Evolutionary conservation across 2,888 invertebrate species (phyloP).

Genomic region (Agonopterix subpropinquella): DNA sequence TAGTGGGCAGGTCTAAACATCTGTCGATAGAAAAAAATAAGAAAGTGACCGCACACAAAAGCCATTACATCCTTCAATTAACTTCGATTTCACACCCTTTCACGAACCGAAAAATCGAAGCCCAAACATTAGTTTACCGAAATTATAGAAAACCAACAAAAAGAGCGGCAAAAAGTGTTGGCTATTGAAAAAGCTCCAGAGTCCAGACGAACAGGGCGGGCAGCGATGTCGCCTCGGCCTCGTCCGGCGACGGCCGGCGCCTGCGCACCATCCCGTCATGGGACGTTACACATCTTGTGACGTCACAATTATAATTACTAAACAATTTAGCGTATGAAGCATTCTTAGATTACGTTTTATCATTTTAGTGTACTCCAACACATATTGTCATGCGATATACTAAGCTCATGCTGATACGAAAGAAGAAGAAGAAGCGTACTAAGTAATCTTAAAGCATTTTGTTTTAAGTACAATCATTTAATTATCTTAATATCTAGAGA

Average conservation of each 20-base stretch:
- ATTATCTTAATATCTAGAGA: too few species aligned
- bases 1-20: background rate
- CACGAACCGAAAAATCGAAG: constrained; percentile 75
- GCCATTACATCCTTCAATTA: constrained; percentile 69
- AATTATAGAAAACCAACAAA: constrained; percentile 71
- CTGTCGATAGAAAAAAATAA: constrained; percentile 16
- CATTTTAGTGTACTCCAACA: too few species aligned
- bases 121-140: constrained; percentile 74
- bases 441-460: too few species aligned
- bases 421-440: too few species aligned
- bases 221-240: constrained; percentile 20
- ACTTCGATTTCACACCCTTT: constrained; percentile 73
- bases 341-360: too few species aligned
- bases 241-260: constrained; percentile 26
- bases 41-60: constrained; percentile 67
- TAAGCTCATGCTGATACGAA: too few species aligned
- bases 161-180: constrained; percentile 48
- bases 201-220: constrained; percentile 30
- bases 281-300: background rate
- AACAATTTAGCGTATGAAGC: too few species aligned
- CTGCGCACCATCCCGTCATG: constrained; percentile 16
- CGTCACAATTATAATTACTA: too few species aligned
- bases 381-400: too few species aligned
- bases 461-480: too few species aligned
- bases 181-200: constrained; percentile 31